Evolutionary conservation across 2,797 vertebrate genomes (phyloP).

Genomic region (Coracias cyanogaster): DNA sequence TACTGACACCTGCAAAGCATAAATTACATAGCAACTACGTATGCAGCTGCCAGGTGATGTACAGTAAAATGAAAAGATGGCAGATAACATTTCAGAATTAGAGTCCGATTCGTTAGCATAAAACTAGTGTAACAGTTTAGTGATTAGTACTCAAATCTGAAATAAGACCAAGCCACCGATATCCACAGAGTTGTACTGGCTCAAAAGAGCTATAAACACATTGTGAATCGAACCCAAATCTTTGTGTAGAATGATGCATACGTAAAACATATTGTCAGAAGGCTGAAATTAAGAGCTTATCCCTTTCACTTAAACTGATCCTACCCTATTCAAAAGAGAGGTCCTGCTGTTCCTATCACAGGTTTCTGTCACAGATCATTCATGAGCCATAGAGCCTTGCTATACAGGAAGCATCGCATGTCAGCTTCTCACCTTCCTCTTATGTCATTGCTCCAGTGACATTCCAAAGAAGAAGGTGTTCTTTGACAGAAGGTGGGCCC

Average conservation of each 20-base stretch:
- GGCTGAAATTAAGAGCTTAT: background rate
- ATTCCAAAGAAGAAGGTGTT: background rate
- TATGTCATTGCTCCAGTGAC: background rate
- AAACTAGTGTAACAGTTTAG: background rate
- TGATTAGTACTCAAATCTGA: background rate
- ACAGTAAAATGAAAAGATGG: slow-evolving; percentile 39
- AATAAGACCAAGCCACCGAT: background rate
- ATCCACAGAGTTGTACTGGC: background rate
- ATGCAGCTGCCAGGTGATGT: slow-evolving; percentile 48
- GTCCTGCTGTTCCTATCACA: background rate
- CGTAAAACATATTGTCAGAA: background rate
- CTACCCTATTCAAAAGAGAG: background rate
- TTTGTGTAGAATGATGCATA: background rate
- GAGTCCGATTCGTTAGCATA: background rate
- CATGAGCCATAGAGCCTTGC: background rate
- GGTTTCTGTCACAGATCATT: background rate
- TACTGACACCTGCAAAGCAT: slow-evolving; percentile 72
- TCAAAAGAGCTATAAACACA: background rate
- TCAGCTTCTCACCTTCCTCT: background rate
- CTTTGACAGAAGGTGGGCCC: background rate
- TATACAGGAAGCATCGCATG: fast-evolving
- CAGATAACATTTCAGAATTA: background rate
- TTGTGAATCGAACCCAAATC: background rate
- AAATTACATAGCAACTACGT: slow-evolving; percentile 56
- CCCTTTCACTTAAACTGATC: background rate